These are phyloP conservation scores for Cherax destructor DNA, from an alignment of 1,140 invertebrate species.

Conservation along the genomic window DNA sequence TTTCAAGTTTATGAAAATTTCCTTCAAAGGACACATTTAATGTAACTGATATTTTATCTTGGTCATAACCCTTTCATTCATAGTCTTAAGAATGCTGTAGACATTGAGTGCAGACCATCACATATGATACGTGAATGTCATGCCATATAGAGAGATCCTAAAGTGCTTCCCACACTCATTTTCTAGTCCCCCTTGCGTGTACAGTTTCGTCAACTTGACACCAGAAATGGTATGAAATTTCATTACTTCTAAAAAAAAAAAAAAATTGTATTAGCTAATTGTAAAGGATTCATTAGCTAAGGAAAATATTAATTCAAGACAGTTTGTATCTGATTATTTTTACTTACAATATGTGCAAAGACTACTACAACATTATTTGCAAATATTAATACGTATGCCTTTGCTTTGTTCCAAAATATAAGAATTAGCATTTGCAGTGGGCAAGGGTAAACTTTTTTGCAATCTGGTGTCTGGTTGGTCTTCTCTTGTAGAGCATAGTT, in stretches of 20 bases:
- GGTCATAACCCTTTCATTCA: neutral
- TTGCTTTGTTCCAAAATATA: neutral
- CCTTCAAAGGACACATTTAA: neutral
- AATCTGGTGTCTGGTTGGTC: slow-evolving; percentile 35
- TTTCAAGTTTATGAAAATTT: neutral
- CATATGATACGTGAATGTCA: neutral
- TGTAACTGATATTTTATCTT: neutral
- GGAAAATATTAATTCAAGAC: neutral
- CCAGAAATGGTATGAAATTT: slow-evolving; percentile 24
- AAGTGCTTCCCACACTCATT: slow-evolving; percentile 46
- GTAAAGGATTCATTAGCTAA: neutral
- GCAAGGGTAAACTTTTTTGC: neutral
- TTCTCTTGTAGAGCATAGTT: slow-evolving; percentile 47
- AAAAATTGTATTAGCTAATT: neutral
- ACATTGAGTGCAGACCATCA: neutral
- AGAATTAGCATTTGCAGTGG: neutral
- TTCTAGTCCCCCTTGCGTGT: slow-evolving; percentile 44
- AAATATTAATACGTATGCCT: neutral
- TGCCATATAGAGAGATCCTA: slow-evolving; percentile 35
- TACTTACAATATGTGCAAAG: neutral
- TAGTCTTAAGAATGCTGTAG: slow-evolving; percentile 3
- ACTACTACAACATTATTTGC: neutral
- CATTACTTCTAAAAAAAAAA: neutral
- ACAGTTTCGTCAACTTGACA: slow-evolving; percentile 47
- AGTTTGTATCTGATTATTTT: neutral